These are phyloP conservation scores for Pammene aurita DNA, from an alignment of 2,888 invertebrate species.

Conservation along the genomic window DNA sequence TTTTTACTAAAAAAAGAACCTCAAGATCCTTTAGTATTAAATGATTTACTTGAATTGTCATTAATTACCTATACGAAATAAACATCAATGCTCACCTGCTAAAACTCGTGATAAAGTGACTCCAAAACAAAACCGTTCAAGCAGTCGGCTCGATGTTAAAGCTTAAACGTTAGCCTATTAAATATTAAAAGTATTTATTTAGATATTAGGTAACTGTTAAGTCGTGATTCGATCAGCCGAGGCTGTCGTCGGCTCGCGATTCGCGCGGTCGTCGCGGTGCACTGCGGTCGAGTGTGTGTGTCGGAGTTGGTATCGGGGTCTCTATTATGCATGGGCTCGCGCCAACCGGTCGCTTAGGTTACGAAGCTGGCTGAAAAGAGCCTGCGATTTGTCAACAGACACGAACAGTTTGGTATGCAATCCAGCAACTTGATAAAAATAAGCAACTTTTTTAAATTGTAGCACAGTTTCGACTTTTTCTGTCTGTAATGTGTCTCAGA, in stretches of 20 bases:
- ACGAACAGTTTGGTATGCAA: too few species aligned
- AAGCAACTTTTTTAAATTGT: too few species aligned
- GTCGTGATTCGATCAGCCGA: conserved; percentile 71
- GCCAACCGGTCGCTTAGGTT: conserved; percentile 77
- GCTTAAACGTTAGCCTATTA: background rate
- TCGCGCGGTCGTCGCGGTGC: conserved; percentile 76
- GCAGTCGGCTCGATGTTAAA: conserved; percentile 11
- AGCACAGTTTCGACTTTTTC: too few species aligned
- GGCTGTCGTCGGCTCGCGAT: conserved; percentile 73
- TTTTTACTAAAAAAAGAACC: too few species aligned
- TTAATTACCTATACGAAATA: too few species aligned
- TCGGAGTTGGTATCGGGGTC: conserved; percentile 42
- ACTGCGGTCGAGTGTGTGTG: conserved; percentile 78
- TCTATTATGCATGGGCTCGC: conserved; percentile 64
- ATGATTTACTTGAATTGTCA: too few species aligned
- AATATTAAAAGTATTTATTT: conserved; percentile 37
- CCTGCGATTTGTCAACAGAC: conserved; percentile 12
- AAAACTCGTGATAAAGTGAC: background rate
- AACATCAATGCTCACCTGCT: conserved; percentile 21
- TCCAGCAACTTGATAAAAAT: too few species aligned
- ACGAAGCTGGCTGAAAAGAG: conserved; percentile 48
- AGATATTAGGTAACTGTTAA: conserved; percentile 48
- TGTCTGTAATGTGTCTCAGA: too few species aligned
- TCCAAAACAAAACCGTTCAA: conserved; percentile 18
- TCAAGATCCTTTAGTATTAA: too few species aligned